phyloP scores from a whole-genome alignment of 2,113 vertebrate species.

The Thamnaconus septentrionalis region DNA sequence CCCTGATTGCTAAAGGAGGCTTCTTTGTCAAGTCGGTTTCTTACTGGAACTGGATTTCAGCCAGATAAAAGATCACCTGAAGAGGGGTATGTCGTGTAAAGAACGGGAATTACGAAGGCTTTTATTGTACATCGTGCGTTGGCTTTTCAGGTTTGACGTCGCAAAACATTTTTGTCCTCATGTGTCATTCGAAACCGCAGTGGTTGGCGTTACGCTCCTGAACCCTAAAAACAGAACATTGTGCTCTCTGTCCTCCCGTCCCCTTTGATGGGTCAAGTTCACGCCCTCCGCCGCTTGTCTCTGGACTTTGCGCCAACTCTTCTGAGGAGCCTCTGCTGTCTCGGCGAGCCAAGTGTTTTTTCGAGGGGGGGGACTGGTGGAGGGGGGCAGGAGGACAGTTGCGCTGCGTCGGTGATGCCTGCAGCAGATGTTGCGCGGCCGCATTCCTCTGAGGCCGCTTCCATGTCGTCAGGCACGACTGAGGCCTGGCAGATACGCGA shows the following conservation, averaged over 20 bases:
- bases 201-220: no score
- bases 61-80: background rate
- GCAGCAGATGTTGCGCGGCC: constrained; percentile 10
- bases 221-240: background rate
- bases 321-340: constrained; percentile 33
- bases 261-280: constrained; percentile 28
- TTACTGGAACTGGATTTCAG: constrained; percentile 11
- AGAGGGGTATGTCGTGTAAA: no score
- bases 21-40: constrained; percentile 52
- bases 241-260: constrained; percentile 8
- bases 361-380: no score
- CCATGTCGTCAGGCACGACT: no score
- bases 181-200: no score
- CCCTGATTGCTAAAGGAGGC: constrained; percentile 48
- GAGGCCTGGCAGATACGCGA: no score
- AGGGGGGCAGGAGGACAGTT: background rate
- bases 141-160: no score
- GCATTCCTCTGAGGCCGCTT: background rate
- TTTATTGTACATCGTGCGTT: no score
- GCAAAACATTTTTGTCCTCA: no score
- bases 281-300: constrained; percentile 18
- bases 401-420: background rate
- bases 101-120: no score
- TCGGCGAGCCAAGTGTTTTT: constrained; percentile 25
- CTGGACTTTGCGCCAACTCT: constrained; percentile 30